phyloP scores from a whole-genome alignment of 2,113 vertebrate species.

The Lophochroa leadbeateri region DNA sequence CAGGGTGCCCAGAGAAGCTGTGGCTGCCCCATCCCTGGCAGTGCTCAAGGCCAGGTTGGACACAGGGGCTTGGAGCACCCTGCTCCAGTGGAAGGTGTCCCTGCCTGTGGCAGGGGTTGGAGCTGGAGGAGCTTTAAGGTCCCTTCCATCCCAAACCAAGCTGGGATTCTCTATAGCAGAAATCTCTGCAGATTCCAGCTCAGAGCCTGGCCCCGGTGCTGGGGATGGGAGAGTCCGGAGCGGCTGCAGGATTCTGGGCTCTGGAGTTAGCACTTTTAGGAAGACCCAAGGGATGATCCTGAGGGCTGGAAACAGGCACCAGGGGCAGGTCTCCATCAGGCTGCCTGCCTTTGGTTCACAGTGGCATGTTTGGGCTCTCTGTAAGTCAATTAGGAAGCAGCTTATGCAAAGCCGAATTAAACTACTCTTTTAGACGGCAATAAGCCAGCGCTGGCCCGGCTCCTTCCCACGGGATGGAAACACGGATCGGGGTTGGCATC shows the following conservation, averaged over 20 bases:
- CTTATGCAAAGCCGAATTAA: conserved; percentile 24
- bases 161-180: neutral
- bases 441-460: neutral
- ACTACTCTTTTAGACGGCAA: neutral
- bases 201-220: fast-evolving
- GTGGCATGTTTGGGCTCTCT: neutral
- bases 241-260: neutral
- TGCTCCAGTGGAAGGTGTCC: neutral
- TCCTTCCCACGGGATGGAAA: no score
- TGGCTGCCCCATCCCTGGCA: neutral
- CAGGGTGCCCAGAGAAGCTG: no score
- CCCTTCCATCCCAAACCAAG: neutral
- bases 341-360: neutral
- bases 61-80: neutral
- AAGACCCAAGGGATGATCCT: fast-evolving
- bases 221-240: neutral
- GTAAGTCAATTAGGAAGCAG: neutral
- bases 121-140: neutral
- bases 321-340: neutral
- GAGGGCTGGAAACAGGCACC: fast-evolving
- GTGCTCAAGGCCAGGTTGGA: neutral
- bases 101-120: fast-evolving
- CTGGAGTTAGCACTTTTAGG: neutral
- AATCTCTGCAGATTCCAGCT: neutral
- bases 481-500: fast-evolving